Base-by-base conservation (phyloP, 2,113 vertebrate species). In the Toxostoma redivivum region DNA sequence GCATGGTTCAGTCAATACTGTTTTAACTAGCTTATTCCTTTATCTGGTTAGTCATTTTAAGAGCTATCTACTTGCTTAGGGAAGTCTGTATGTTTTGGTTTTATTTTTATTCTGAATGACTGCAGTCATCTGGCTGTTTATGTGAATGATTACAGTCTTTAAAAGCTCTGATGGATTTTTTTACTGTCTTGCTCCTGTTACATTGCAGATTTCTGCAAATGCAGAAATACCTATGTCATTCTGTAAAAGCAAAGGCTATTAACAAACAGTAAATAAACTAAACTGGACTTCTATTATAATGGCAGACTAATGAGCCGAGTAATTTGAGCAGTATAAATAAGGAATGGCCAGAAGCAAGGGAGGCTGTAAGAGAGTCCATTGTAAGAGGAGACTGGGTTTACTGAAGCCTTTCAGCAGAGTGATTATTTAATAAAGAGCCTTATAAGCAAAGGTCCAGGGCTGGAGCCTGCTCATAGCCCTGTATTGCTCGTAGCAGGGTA, bases 311-410 rank as follows among this genome's bases (percentile, higher is more conserved):
- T 71, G 78, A 94, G 56, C 44, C 4, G 5, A 81, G 67, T 88
- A 80, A 92, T 96, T 76, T 73, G 51, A 80, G 62, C 35, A 28
- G 30, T 71, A 84, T 74, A 86, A 96, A 90, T 81, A 90, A 88
- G 71, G 44, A 84, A 94, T 35, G 40, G 44, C 65, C 64, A 77
- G 67, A 77, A 90, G 58, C 0, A 0, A 80, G 40, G 24, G 54
- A 86, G 60, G 35, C 47, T 77, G 27, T 91, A 74, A 76, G 13
- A 60, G 38, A 80, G 45, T 24, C 54, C 56, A 40, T 24, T 77
- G 58, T 72, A 77, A 65, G 50, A 35, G 77, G 53, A 95, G 70
- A 53, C 44, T 51, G 83, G 33, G 42, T 77, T 92, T 82, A 27
- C 48, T 8, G 2, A 86, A 76, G 62, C 50, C 50, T 54, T 89